These are phyloP conservation scores for Drosophila villosipedis DNA, from an alignment of 2,888 invertebrate genomes.

Conservation along the genomic window DNA sequence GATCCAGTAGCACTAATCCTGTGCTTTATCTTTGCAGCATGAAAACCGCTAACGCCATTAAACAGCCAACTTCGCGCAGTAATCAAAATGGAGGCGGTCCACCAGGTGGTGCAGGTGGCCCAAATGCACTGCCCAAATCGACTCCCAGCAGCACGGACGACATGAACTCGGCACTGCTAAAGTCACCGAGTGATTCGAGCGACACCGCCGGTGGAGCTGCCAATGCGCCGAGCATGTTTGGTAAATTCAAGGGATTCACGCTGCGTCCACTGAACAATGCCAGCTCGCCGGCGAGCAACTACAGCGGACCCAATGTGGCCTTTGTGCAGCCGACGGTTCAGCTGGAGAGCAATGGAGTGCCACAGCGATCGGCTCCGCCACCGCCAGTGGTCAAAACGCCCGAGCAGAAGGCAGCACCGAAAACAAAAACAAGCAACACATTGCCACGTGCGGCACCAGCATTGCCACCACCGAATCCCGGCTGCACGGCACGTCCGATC, in stretches of 20 bases:
- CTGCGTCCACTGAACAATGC: slow-evolving; percentile 86
- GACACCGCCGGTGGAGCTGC: slow-evolving; percentile 85
- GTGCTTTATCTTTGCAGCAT: slow-evolving; percentile 71
- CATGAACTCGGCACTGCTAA: slow-evolving; percentile 89
- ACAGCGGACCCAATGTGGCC: slow-evolving; percentile 86
- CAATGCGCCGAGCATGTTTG: slow-evolving; percentile 89
- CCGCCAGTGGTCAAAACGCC: slow-evolving; percentile 86
- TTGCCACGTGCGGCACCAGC: slow-evolving; percentile 85
- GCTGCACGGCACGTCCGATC: slow-evolving; percentile 89
- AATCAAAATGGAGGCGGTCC: slow-evolving; percentile 67
- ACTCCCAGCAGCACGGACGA: slow-evolving; percentile 89
- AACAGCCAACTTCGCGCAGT: slow-evolving; percentile 59
- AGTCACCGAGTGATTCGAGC: slow-evolving; percentile 87
- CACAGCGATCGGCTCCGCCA: slow-evolving; percentile 87
- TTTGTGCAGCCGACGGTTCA: slow-evolving; percentile 85
- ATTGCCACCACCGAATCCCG: slow-evolving; percentile 88
- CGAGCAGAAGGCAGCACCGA: slow-evolving; percentile 40
- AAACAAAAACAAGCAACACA: slow-evolving; percentile 65
- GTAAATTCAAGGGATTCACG: slow-evolving; percentile 94
- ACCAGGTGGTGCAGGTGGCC: slow-evolving; percentile 52
- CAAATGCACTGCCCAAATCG: slow-evolving; percentile 85
- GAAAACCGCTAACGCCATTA: slow-evolving; percentile 78
- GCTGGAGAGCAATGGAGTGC: slow-evolving; percentile 72
- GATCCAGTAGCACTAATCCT: background rate
- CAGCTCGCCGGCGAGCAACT: slow-evolving; percentile 78